A percentile compares a stretch with the other conserved stretches of the same genome.
These are phyloP conservation scores for Pachydiplax longipennis DNA, from an alignment of 2,888 invertebrate genomes.

Conservation along the genomic window DNA sequence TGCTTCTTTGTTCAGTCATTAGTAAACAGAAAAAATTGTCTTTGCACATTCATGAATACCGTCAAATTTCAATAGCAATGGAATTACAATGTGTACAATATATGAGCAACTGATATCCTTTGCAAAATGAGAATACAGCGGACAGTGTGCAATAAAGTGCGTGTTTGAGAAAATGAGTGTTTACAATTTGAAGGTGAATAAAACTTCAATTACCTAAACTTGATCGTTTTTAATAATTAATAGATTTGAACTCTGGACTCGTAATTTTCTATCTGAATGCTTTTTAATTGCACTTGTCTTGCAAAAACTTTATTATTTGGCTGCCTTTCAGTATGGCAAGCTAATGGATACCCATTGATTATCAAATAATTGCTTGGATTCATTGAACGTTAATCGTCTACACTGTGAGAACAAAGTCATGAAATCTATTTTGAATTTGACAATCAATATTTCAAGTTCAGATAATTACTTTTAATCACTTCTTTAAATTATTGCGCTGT, in stretches of 20 bases:
- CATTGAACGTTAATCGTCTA: background rate
- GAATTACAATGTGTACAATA: conserved; percentile 31
- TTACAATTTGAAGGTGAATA: conserved; percentile 43
- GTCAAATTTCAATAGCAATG: conserved; percentile 38
- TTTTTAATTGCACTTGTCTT: background rate
- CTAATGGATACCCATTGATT: background rate
- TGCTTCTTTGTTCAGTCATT: conserved; percentile 41
- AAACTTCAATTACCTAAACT: conserved; percentile 43
- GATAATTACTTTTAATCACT: no score
- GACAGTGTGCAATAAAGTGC: conserved; percentile 45
- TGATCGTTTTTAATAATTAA: conserved; percentile 16
- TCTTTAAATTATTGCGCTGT: no score
- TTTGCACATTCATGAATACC: conserved; percentile 29
- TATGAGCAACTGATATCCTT: conserved; percentile 16
- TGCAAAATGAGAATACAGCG: conserved; percentile 34
- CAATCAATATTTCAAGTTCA: no score
- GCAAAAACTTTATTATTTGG: background rate
- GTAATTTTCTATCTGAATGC: background rate
- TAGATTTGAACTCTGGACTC: background rate
- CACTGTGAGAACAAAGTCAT: no score
- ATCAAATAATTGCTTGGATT: background rate
- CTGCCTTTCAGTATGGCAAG: background rate
- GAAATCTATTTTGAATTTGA: no score
- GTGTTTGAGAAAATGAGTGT: conserved; percentile 43
- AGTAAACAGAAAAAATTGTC: conserved; percentile 33